These are phyloP conservation scores for Heliconius hermathena DNA, from an alignment of 1,140 invertebrate species.

Conservation along the genomic window DNA sequence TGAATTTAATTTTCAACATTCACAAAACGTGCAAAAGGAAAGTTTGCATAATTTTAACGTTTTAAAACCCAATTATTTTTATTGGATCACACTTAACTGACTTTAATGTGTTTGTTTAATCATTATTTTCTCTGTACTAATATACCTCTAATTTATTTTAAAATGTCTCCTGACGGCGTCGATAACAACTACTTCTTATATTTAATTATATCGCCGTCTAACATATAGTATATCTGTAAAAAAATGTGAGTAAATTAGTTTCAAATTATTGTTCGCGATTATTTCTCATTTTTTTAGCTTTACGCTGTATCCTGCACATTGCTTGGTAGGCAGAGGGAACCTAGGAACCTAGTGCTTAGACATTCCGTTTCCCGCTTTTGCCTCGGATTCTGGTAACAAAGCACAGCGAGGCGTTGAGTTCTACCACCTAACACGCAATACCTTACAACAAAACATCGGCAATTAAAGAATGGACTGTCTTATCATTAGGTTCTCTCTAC, in stretches of 20 bases:
- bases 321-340: neutral
- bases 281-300: neutral
- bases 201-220: neutral
- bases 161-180: neutral
- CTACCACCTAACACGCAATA: too few species aligned
- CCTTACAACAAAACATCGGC: too few species aligned
- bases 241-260: neutral
- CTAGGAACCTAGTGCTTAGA: neutral
- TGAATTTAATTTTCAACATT: neutral
- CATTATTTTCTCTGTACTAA: neutral
- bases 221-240: neutral
- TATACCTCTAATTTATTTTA: neutral
- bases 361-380: too few species aligned
- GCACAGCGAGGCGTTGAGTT: too few species aligned
- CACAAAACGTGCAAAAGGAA: neutral
- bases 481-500: too few species aligned
- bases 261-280: neutral
- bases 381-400: too few species aligned
- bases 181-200: neutral
- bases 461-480: too few species aligned
- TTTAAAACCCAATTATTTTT: neutral
- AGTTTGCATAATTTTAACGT: neutral
- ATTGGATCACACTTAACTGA: constrained; percentile 6
- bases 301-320: neutral
- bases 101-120: constrained; percentile 7